Base-by-base conservation (phyloP, 2,113 vertebrate species). In the Ctenomys sociabilis region DNA sequence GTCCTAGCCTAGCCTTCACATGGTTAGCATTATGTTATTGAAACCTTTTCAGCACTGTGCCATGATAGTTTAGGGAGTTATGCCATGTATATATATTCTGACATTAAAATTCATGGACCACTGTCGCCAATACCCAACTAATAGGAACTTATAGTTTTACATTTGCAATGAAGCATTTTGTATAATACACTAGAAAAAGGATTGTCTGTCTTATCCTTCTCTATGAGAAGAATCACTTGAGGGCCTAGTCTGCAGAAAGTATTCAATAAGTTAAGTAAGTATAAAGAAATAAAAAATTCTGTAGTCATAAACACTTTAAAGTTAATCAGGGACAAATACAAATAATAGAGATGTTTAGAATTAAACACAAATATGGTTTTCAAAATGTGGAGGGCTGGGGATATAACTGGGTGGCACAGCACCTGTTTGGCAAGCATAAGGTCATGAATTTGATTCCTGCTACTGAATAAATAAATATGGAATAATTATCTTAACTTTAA, bases 91-190 rank as follows among this genome's bases (percentile, higher is more conserved):
- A 16, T 94, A 88, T 78, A 80, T 88, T 84, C 0, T 87, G 80
- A 89, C 40, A 84, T 64, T 83, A 73, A 73, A 93, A 64, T 61
- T 84, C 24, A 35, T 43, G 40, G 4, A 57, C 95, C 35, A 87
- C 72, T 91, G 26, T 89, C 17, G 70, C 49, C 83, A 12, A 88
- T 61, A 94, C 16, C 1, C 57, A 37, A 40, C 83, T 93, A n/a
- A 57, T 70, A 85, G 68, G 73, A 91, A 77, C 45, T 77, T 96
- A 86, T 0, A 91, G 4, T 90, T 96, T 94, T 70, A 59, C 3
- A 64, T 91, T 93, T 70, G 40, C 35, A 88, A 16, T 81, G 19
- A 32, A 87, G 43, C 35, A 89, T 94, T 96, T 94, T 87, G 2
- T 91, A 43, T 68, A 66, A 70, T 77, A 63, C 11, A 57, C 13